Evolutionary conservation across 2,113 vertebrate species (phyloP).

Genomic region (Baryphthengus martii): DNA sequence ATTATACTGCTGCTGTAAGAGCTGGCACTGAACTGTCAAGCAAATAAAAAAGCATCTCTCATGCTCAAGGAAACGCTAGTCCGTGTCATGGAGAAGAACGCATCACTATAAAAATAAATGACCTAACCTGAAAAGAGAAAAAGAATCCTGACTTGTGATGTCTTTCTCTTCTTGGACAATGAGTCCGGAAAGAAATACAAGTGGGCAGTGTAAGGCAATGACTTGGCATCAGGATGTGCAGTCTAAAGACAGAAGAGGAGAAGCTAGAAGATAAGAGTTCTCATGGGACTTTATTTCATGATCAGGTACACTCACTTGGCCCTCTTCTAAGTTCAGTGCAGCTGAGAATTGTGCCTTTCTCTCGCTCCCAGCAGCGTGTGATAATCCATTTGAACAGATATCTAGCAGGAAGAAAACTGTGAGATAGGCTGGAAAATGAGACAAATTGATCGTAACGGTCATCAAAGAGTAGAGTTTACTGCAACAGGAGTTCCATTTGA

Average conservation of each 20-base stretch:
- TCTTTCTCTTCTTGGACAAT: not conserved
- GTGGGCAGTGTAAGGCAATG: not conserved
- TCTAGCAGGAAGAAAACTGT: not conserved
- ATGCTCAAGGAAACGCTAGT: not conserved
- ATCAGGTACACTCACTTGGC: not conserved
- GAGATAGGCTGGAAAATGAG: not conserved
- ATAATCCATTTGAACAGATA: not conserved
- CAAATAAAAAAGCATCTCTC: not conserved
- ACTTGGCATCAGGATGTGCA: not conserved
- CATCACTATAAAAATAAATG: not conserved
- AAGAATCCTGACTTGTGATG: not conserved
- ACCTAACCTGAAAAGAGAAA: not conserved
- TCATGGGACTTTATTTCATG: not conserved
- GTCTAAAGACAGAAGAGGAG: not conserved
- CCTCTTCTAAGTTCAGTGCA: not conserved
- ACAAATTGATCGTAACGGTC: not conserved
- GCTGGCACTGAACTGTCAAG: not conserved
- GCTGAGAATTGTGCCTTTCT: not conserved
- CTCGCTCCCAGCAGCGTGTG: not conserved
- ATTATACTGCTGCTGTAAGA: not conserved
- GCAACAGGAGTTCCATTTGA: not conserved
- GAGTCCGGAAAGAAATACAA: not conserved
- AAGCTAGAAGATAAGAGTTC: not conserved
- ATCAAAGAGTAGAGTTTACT: not conserved
- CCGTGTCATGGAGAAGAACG: not conserved